phyloP scores from a whole-genome alignment of 2,888 invertebrate species.

The Agonopterix heracliana region DNA sequence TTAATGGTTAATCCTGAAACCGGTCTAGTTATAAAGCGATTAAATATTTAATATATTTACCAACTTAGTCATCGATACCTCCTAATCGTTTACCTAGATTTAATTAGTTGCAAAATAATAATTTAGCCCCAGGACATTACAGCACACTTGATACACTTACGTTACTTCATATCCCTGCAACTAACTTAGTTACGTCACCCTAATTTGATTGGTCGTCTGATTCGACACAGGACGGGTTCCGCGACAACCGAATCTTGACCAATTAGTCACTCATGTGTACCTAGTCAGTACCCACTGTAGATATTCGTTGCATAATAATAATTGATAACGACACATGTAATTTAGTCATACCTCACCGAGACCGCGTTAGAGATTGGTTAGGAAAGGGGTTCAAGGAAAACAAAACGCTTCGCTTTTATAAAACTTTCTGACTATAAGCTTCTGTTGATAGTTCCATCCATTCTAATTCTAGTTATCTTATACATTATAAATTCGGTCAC shows the following conservation, averaged over 20 bases:
- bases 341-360: too few relatives aligned
- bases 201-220: constrained; percentile 29
- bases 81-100: neutral
- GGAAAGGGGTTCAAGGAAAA: too few relatives aligned
- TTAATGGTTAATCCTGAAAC: too few relatives aligned
- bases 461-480: too few relatives aligned
- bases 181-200: constrained; percentile 30
- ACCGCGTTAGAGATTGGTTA: too few relatives aligned
- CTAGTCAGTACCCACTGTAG: constrained; percentile 16
- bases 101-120: constrained; percentile 11
- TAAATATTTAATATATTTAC: too few relatives aligned
- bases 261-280: constrained; percentile 29
- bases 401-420: too few relatives aligned
- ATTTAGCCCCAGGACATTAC: constrained; percentile 21
- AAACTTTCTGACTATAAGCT: too few relatives aligned
- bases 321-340: too few relatives aligned
- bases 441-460: too few relatives aligned
- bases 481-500: too few relatives aligned
- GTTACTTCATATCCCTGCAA: constrained; percentile 38
- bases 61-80: neutral
- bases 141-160: constrained; percentile 20
- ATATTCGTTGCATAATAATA: constrained; percentile 1
- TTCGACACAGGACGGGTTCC: constrained; percentile 31
- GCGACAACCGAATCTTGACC: constrained; percentile 31
- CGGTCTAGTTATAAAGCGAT: too few relatives aligned